Conservation (phyloP, 2,113 vertebrate genomes). For the Chaetura pelagica region DNA sequence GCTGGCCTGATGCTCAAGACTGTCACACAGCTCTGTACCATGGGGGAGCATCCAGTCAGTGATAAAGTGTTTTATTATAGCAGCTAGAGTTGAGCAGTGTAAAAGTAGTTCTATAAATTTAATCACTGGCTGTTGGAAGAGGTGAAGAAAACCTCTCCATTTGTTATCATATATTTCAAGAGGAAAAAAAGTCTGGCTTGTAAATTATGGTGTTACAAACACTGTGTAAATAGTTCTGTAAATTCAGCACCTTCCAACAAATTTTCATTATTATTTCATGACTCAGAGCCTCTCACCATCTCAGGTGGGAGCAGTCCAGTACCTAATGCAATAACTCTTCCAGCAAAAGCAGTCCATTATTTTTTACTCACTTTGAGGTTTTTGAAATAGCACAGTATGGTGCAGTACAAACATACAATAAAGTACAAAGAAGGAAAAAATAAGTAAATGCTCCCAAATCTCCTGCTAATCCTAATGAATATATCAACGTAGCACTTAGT, state of each 20-base stretch:
- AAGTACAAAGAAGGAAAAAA: neutral
- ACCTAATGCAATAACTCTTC: neutral
- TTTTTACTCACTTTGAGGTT: neutral
- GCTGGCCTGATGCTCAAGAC: neutral
- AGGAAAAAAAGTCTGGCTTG: neutral
- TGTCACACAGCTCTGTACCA: neutral
- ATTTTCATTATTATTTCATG: neutral
- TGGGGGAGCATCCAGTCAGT: neutral
- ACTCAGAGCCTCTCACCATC: neutral
- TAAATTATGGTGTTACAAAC: neutral
- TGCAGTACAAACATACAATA: neutral
- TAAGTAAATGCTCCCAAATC: slow-evolving; percentile 1
- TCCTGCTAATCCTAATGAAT: slow-evolving; percentile 6
- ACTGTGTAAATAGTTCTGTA: neutral
- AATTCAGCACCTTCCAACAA: slow-evolving; percentile 9
- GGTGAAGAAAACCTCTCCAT: neutral
- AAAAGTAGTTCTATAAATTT: slow-evolving; percentile 17
- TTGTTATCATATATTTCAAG: neutral
- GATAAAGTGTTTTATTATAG: neutral
- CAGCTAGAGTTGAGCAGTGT: neutral
- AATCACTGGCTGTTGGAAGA: neutral
- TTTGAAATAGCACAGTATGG: neutral
- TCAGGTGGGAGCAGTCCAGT: neutral
- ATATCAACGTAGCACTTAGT: neutral
- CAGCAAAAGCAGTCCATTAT: neutral